Conservation (phyloP, 2,113 vertebrate genomes). For the Girardinichthys multiradiatus region DNA sequence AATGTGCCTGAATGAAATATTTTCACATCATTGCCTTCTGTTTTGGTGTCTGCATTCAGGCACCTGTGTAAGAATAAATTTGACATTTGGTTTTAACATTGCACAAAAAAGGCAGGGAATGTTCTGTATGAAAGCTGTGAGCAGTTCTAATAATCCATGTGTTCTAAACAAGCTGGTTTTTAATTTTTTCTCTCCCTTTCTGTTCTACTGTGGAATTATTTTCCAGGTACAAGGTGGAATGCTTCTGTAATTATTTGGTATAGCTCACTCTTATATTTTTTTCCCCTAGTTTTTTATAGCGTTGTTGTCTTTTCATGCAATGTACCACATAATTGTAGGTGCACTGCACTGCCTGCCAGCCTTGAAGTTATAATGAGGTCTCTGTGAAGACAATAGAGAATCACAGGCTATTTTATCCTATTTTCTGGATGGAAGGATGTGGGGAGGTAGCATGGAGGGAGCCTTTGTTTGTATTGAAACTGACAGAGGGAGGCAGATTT, state of each 20-base stretch:
- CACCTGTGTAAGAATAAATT: constrained; percentile 1
- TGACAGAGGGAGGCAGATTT: constrained; percentile 70
- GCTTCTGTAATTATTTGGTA: constrained; percentile 74
- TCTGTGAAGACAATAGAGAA: constrained; percentile 69
- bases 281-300: not conserved
- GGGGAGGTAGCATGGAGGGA: constrained; percentile 13
- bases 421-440: constrained; percentile 61
- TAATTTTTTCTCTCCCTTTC: constrained; percentile 50
- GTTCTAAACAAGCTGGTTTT: constrained; percentile 4
- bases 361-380: constrained; percentile 82
- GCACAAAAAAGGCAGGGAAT: constrained; percentile 3
- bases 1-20: too few species aligned
- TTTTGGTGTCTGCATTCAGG: constrained; percentile 1
- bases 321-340: constrained; percentile 74
- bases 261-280: constrained; percentile 52
- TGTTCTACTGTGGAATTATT: constrained; percentile 56
- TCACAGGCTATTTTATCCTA: constrained; percentile 69
- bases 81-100: constrained; percentile 23
- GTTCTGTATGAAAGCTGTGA: not conserved
- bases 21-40: constrained; percentile 14
- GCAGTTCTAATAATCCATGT: constrained; percentile 6
- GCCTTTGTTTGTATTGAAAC: constrained; percentile 72
- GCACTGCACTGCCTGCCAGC: constrained; percentile 67
- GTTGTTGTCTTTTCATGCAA: constrained; percentile 62
- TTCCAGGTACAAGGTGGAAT: constrained; percentile 56